Base-by-base conservation (phyloP, 2,888 invertebrate genomes). In the Miltochrista miniata region DNA sequence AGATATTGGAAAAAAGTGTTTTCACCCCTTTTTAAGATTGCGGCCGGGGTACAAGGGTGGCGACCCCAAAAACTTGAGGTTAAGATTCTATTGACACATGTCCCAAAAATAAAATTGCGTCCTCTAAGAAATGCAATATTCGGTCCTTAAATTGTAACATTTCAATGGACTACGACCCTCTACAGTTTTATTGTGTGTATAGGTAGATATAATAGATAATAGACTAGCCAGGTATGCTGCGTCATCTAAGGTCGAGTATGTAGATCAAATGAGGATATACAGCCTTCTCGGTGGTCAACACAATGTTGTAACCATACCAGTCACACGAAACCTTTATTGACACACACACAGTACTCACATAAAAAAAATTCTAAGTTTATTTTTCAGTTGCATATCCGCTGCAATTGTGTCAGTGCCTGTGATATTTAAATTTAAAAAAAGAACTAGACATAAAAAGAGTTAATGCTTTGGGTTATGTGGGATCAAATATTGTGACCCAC, bases 211-310 rank as follows among this genome's bases (percentile, higher is more conserved):
- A n/a, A 52, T 46, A 53, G 51, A 41, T 24, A 48, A 2, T 24
- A 5, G 18, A 48, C 18, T 24, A 5, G 18, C 2, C 5, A 24
- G 18, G 18, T 5, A 24, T 4, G 2, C 9, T 24, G 52, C 59
- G 59, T 62, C 54, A 59, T 38, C 48, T 47, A 50, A 53, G 53
- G 47, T 51, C 44, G 50, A 40, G 37, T 45, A 50, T 53, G 54
- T 53, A 50, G 67, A 53, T 58, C 51, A 54, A 54, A 56, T 47
- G 49, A 64, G 64, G 64, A 64, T 66, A 66, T 54, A 58, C 29
- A 14, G 44, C 51, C 48, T 11, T 51, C 15, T 15, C 11, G 31
- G 41, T 59, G 45, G 37, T 51, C 31, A 43, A 37, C 51, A n/a
- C 49, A 51, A 51, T 45, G 45, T 63, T 40, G 54, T 55, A 12